Conservation (phyloP, 2,113 vertebrate species). For the Pluvialis apricaria region DNA sequence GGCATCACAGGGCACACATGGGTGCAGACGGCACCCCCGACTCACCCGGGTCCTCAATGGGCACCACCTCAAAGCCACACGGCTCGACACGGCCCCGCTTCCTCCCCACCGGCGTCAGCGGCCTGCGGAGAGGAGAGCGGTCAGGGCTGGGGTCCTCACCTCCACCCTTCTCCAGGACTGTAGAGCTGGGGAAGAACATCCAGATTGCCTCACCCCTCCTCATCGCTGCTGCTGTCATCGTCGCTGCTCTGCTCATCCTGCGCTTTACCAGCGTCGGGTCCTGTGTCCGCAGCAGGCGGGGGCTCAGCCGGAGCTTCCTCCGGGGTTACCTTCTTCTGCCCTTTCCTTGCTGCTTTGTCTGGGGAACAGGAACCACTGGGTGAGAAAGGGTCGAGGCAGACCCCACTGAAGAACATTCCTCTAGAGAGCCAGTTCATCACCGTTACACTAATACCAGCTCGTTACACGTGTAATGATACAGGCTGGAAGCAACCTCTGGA, state of each 20-base stretch:
- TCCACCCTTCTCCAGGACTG: background rate
- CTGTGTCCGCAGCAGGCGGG: accelerated
- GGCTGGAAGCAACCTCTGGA: background rate
- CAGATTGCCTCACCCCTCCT: conserved; percentile 72
- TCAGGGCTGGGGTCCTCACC: background rate
- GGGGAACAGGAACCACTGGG: background rate
- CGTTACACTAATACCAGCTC: accelerated
- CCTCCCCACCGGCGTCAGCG: background rate
- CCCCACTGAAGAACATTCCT: accelerated
- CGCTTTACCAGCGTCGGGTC: accelerated
- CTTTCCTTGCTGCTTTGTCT: background rate
- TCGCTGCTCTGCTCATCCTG: conserved; percentile 53
- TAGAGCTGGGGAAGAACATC: background rate
- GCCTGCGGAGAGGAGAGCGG: conserved; percentile 48
- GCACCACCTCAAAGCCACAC: conserved; percentile 83
- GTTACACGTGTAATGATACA: accelerated
- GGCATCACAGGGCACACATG: accelerated
- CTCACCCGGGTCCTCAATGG: conserved; percentile 89
- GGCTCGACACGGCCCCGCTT: background rate
- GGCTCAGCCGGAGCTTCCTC: background rate
- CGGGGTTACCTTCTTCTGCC: background rate
- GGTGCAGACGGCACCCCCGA: too few relatives aligned
- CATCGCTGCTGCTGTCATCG: conserved; percentile 72
- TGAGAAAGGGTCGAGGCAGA: background rate
- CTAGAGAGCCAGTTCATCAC: background rate